These are phyloP conservation scores for Agelas oroides DNA, from an alignment of 37 sponge, comb jelly and placozoan genomes.

Conservation along the genomic window DNA sequence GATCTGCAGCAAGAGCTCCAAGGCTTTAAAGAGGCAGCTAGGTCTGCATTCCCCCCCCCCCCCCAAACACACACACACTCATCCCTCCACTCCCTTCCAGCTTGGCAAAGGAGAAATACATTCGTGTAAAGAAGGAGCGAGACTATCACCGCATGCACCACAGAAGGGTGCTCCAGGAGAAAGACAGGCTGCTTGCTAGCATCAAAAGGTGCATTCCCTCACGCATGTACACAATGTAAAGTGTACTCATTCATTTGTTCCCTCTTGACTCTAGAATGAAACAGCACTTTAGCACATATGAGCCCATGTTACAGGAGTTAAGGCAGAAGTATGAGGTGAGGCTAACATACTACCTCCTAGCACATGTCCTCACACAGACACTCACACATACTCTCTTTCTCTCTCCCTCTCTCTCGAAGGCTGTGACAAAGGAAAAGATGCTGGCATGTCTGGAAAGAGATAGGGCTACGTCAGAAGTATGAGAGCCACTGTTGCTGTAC, in stretches of 20 bases:
- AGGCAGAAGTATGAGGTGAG: conserved; percentile 78
- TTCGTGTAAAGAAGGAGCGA: conserved; percentile 91
- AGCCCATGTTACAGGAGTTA: conserved; percentile 75
- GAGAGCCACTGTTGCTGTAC: too few species aligned
- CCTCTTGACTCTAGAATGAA: conserved; percentile 58
- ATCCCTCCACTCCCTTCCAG: conserved; percentile 25
- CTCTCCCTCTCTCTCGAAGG: not conserved
- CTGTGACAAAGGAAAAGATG: conserved; percentile 83
- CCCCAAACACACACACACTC: too few species aligned
- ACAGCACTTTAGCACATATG: conserved; percentile 75
- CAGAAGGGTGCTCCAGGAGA: conserved; percentile 89
- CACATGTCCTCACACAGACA: not conserved
- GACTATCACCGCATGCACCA: conserved; percentile 99
- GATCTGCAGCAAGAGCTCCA: conserved; percentile 62
- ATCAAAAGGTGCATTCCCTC: conserved; percentile 56
- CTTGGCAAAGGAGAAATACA: conserved; percentile 74
- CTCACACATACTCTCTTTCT: not conserved
- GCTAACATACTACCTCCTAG: not conserved
- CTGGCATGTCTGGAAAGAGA: conserved; percentile 86
- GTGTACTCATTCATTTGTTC: too few species aligned
- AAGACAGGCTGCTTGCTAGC: conserved; percentile 75
- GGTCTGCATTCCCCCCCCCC: too few species aligned
- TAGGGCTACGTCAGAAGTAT: conserved; percentile 69
- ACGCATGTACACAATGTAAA: not conserved
- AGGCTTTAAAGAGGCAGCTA: conserved; percentile 62